A percentile compares a stretch with the other conserved stretches of the same genome.
phyloP scores from a whole-genome alignment of 2,888 invertebrate genomes.

The Tuta absoluta region DNA sequence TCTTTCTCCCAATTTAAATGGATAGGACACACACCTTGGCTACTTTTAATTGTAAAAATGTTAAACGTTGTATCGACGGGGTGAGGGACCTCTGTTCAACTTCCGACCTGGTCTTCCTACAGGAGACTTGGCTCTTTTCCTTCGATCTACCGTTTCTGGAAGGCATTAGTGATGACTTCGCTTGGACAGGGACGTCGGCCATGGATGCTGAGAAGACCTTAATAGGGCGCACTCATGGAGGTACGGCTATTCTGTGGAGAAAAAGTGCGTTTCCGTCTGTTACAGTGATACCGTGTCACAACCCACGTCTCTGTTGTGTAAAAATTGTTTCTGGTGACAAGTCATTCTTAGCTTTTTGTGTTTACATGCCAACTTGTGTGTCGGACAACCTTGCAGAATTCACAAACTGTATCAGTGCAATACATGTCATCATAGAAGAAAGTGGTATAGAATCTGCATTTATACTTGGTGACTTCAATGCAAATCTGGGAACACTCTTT shows the following conservation, averaged over 20 bases:
- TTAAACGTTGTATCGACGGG: constrained; percentile 23
- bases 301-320: not conserved
- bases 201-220: constrained; percentile 22
- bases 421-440: constrained; percentile 29
- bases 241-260: constrained; percentile 26
- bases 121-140: constrained; percentile 23
- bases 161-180: constrained; percentile 11
- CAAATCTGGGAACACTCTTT: not conserved
- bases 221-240: constrained; percentile 27
- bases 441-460: constrained; percentile 24
- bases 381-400: constrained; percentile 20
- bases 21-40: constrained; percentile 20
- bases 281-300: constrained; percentile 18
- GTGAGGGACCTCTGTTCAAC: constrained; percentile 11
- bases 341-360: too few species aligned
- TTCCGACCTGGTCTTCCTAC: constrained; percentile 14
- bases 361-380: not conserved
- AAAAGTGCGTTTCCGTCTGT: constrained; percentile 21
- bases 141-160: constrained; percentile 17
- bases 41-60: constrained; percentile 30
- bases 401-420: constrained; percentile 23
- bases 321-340: too few species aligned
- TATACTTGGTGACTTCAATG: constrained; percentile 16
- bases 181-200: constrained; percentile 22
- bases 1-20: not conserved